These are phyloP conservation scores for Labrus mixtus DNA, from an alignment of 2,113 vertebrate genomes.

Conservation along the genomic window DNA sequence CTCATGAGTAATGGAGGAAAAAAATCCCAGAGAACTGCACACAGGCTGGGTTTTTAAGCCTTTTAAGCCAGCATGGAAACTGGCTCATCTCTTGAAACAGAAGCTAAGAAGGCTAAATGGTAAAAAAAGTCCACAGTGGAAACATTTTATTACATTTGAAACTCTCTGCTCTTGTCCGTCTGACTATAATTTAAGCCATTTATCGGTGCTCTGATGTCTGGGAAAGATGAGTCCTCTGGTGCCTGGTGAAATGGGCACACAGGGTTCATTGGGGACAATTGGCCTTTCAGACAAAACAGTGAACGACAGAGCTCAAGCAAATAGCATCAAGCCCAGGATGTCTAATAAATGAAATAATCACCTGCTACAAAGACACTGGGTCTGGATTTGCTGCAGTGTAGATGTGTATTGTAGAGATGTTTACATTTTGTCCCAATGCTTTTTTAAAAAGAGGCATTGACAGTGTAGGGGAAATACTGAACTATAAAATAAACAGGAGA, in stretches of 20 bases:
- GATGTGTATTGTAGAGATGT: background rate
- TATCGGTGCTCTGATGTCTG: slow-evolving; percentile 4
- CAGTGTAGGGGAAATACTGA: too few species aligned
- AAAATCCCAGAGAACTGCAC: background rate
- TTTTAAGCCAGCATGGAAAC: slow-evolving; percentile 3
- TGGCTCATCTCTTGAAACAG: background rate
- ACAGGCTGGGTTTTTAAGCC: background rate
- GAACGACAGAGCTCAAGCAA: background rate
- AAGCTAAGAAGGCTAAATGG: background rate
- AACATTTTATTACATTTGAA: background rate
- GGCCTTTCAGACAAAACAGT: slow-evolving; percentile 28
- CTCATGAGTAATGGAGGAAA: slow-evolving; percentile 7
- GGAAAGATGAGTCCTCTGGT: slow-evolving; percentile 21
- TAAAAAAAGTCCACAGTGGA: slow-evolving; percentile 1
- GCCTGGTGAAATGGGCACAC: background rate
- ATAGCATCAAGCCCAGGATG: slow-evolving; percentile 6
- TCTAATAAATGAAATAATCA: slow-evolving; percentile 20
- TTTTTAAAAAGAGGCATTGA: background rate
- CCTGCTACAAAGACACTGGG: background rate
- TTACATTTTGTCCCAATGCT: background rate
- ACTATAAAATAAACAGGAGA: background rate
- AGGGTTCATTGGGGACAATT: slow-evolving; percentile 1
- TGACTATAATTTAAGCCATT: slow-evolving; percentile 31
- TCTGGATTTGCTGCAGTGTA: background rate
- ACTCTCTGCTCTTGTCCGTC: slow-evolving; percentile 5